Evolutionary conservation across 2,888 invertebrate species (phyloP), one percentile per base, ranked within the genome.

Genomic region (Amaurobius ferox): DNA sequence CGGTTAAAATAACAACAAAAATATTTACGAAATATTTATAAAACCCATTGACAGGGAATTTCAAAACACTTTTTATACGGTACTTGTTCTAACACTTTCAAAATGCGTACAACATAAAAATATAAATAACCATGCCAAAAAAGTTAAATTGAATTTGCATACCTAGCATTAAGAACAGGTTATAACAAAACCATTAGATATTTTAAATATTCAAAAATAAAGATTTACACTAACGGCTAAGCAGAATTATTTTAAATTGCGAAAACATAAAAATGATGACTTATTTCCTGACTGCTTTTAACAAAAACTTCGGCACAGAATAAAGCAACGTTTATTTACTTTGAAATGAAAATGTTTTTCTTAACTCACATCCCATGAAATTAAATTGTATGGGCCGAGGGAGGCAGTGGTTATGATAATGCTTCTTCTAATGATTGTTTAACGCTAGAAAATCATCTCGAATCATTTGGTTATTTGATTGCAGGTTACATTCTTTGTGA

Each of bases 391-490:
- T 11, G 44, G 44, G 0, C 23, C 23, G 55, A 6, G 23, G 23
- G 19, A 5, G n/a, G 23, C 23, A 23, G 55, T 23, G 19, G 23
- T 55, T 55, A 3, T 6, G 23, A 23, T 55, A 55, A 55, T 55
- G 55, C 19, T 23, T 55, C 55, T 55, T 7, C 13, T 55, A 55
- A 55, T 55, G 55, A 55, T 1, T 16, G 23, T 55, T 55, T 55
- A 23, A 55, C 55, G 55, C 55, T 23, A 55, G 55, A 55, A 55
- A 55, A 55, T 55, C 19, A 55, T 55, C 55, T 23, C 55, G 55
- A 55, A 23, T 55, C 55, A 55, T 55, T 55, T 55, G 23, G 23
- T 55, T 55, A 55, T 55, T 55, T 55, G 55, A 55, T 55, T 55
- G 23, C 55, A 23, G 13, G 16, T 16, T 16, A 6, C 11, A 55